Evolutionary conservation across 1,140 invertebrate species (phyloP), one percentile per base, ranked within the genome.

Genomic region (Macrocentrus cingulum): DNA sequence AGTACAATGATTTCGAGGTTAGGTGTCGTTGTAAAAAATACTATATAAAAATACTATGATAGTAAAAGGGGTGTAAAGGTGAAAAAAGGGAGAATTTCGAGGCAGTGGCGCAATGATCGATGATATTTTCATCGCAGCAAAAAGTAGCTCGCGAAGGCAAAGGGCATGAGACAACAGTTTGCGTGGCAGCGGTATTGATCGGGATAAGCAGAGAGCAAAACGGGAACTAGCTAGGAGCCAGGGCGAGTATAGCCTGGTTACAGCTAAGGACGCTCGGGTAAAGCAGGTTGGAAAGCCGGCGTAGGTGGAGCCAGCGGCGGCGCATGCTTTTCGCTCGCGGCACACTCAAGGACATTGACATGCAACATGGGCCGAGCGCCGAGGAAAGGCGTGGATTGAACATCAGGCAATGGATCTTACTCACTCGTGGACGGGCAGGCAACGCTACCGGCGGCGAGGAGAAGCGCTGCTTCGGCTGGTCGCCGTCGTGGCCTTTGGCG

Each of bases 201-300:
- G 61, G 61, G 61, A 62, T 62, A 62, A 62, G 61, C 57, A 56
- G 41, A 45, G 51, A 59, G 56, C 48, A 59, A 62, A 62, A 59
- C 57, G 56, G 56, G 56, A 56, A 62, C 61, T 44, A 58, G 48
- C 61, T 62, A 62, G 52, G 56, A 59, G 54, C 56, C 46, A 52
- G 60, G 56, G 54, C 39, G 46, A 34, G 20, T 57, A 57, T 57
- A 57, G 55, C 37, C 39, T 50, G 23, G 55, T n/a, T 23, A 32
- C 44, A 42, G 37, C 15, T 22, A 22, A 29, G 42, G 34, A 36
- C 19, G n/a, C 18, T 29, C 34, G 45, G 42, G 37, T 39, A 56
- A 56, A 45, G 45, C n/a, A 56, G 54, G 32, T 19, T 37, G 55
- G 25, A 16, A 39, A 44, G 52, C 32, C 11, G 52, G 51, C 13